Conservation (phyloP, 2,888 invertebrate genomes). For the Chalcosyrphus nemorum region DNA sequence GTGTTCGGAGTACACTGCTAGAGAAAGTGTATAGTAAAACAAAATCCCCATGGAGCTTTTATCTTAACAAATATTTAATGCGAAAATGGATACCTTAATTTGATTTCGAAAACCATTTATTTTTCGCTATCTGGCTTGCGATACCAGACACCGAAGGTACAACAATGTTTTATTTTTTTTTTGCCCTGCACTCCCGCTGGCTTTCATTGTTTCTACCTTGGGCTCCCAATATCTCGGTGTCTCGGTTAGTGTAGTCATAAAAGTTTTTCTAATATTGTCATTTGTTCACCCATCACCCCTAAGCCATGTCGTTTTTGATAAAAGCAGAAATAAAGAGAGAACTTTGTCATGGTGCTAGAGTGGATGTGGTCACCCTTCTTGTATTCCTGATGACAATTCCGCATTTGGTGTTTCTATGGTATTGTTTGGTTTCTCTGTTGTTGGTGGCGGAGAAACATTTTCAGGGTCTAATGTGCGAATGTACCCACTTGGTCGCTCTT, state of each 20-base stretch:
- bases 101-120: slow-evolving; percentile 63
- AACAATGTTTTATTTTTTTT: background rate
- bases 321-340: slow-evolving; percentile 32
- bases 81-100: slow-evolving; percentile 57
- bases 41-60: slow-evolving; percentile 30
- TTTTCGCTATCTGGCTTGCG: slow-evolving; percentile 20
- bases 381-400: slow-evolving; percentile 36
- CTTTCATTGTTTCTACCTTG: slow-evolving; percentile 41
- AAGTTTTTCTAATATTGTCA: slow-evolving; percentile 41
- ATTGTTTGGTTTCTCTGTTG: slow-evolving; percentile 20
- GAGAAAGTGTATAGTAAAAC: background rate
- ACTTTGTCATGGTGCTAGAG: background rate
- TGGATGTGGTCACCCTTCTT: slow-evolving; percentile 4
- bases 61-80: slow-evolving; percentile 57
- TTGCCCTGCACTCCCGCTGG: background rate
- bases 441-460: slow-evolving; percentile 20
- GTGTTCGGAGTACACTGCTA: background rate
- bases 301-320: slow-evolving; percentile 35
- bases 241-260: slow-evolving; percentile 43
- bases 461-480: slow-evolving; percentile 41
- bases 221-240: slow-evolving; percentile 9
- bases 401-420: slow-evolving; percentile 16
- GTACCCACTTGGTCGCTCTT: slow-evolving; percentile 47
- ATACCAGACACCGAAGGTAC: slow-evolving; percentile 9
- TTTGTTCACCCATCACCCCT: slow-evolving; percentile 37